These are phyloP conservation scores for Tetranychus urticae DNA, from an alignment of 1,140 invertebrate genomes.

Conservation along the genomic window DNA sequence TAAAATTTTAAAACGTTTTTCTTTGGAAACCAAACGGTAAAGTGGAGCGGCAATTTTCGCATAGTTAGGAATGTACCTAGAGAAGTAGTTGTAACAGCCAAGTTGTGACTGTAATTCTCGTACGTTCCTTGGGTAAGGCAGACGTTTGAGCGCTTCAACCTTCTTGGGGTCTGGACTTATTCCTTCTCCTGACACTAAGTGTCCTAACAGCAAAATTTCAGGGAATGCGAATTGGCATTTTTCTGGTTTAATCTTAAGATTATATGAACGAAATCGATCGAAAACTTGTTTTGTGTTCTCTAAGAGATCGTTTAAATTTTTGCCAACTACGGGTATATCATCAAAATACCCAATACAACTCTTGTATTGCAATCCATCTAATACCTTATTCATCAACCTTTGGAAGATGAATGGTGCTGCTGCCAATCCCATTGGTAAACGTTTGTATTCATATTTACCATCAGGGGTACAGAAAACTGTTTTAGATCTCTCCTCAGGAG, in stretches of 20 bases:
- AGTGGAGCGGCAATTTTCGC: too few relatives aligned
- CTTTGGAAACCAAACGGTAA: too few relatives aligned
- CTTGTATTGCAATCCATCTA: neutral
- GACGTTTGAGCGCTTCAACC: constrained; percentile 14
- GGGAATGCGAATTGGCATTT: constrained; percentile 18
- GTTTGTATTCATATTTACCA: neutral
- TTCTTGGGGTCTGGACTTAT: constrained; percentile 18
- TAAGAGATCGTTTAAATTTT: constrained; percentile 13
- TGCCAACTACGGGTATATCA: constrained; percentile 7
- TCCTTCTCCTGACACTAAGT: constrained; percentile 16
- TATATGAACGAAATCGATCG: constrained; percentile 8
- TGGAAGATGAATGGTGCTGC: neutral
- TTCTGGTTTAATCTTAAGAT: constrained; percentile 16
- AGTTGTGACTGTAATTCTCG: constrained; percentile 22
- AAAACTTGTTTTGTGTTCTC: constrained; percentile 13
- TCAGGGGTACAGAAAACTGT: constrained; percentile 1
- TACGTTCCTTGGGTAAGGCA: constrained; percentile 12
- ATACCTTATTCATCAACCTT: neutral
- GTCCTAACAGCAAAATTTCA: constrained; percentile 18
- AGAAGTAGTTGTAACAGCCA: constrained; percentile 16
- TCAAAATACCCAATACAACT: neutral
- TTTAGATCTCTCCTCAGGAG: neutral
- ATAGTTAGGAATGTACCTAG: neutral
- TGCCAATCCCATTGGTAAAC: neutral
- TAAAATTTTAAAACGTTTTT: too few relatives aligned